Evolutionary conservation across 1,140 invertebrate species (phyloP), one percentile per base, ranked within the genome.

Genomic region (Zaprionus vittiger): DNA sequence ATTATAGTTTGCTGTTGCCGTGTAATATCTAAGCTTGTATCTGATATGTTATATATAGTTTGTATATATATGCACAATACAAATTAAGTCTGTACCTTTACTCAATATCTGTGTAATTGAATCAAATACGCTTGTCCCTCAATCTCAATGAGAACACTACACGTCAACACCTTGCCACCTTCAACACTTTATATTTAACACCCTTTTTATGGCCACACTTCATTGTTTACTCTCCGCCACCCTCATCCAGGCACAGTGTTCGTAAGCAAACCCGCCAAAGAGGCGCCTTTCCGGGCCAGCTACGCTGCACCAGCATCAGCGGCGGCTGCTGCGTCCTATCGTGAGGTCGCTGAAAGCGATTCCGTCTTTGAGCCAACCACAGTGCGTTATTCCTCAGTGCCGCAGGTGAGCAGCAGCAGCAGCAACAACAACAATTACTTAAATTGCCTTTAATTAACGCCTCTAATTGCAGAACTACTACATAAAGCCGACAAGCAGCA

Each of bases 321-420:
- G 41, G 41, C 41, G n/a, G 41, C 41, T 17, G 41, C 84, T 24
- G 59, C 68, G 15, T n/a, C 62, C 20, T 81, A 73, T 28, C 81
- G 67, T 26, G 81, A 81, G 63, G 60, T 72, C 4, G 71, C 80
- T 6, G 64, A 61, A 9, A 74, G 38, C 22, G 69, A 65, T 28
- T 64, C 72, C 37, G 64, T 84, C 54, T 89, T 90, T 47, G 85
- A 75, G 60, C 85, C 85, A 22, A 90, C 85, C 1, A 89, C 85
- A 12, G 67, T 89, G 14, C 85, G 85, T 14, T 89, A 89, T 44
- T 81, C 86, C 14, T 66, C 81, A 31, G 75, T 63, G 37, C 74
- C 80, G 7, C 84, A 87, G 72, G 83, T 87, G 1, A 44, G 49
- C 20, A 26, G 4, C 22, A 63, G 47, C 75, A 67, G 26, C 75